A percentile compares a stretch with the other conserved stretches of the same genome.
These are phyloP conservation scores for Heliconius hermathena DNA, from an alignment of 1,140 invertebrate species.

Conservation along the genomic window DNA sequence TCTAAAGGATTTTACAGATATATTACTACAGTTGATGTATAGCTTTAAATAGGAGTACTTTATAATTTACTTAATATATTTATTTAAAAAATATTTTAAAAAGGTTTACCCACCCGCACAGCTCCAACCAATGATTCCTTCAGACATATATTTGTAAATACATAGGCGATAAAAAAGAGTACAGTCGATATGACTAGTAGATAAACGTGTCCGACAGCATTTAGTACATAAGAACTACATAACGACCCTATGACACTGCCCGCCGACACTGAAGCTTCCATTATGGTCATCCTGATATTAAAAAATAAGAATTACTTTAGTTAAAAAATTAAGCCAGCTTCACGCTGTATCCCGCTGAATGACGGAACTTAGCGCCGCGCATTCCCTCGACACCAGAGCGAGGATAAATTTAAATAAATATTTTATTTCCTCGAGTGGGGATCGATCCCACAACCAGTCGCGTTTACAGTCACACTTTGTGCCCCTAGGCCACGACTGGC, in stretches of 20 bases:
- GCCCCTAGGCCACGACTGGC: too few species aligned
- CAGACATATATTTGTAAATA: conserved; percentile 55
- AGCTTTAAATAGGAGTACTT: too few species aligned
- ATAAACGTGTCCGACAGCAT: conserved; percentile 77
- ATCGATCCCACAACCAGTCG: too few species aligned
- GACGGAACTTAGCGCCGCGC: too few species aligned
- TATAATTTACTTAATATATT: not conserved
- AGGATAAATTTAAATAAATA: too few species aligned
- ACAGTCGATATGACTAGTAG: conserved; percentile 60
- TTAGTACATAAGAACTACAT: conserved; percentile 81
- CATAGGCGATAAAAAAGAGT: conserved; percentile 57
- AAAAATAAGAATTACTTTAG: conserved; percentile 34
- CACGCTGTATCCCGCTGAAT: too few species aligned
- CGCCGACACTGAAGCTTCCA: conserved; percentile 83
- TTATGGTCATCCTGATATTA: conserved; percentile 82
- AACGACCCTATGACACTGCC: conserved; percentile 83
- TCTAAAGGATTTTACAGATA: too few species aligned
- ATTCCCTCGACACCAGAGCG: too few species aligned
- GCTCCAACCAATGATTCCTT: conserved; percentile 64
- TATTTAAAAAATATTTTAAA: not conserved
- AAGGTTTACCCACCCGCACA: conserved; percentile 58
- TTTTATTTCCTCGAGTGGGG: too few species aligned
- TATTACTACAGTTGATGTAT: too few species aligned
- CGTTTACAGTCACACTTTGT: too few species aligned
- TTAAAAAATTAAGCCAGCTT: too few species aligned